Base-by-base conservation (phyloP, 2,113 vertebrate genomes). In the Ictalurus punctatus region DNA sequence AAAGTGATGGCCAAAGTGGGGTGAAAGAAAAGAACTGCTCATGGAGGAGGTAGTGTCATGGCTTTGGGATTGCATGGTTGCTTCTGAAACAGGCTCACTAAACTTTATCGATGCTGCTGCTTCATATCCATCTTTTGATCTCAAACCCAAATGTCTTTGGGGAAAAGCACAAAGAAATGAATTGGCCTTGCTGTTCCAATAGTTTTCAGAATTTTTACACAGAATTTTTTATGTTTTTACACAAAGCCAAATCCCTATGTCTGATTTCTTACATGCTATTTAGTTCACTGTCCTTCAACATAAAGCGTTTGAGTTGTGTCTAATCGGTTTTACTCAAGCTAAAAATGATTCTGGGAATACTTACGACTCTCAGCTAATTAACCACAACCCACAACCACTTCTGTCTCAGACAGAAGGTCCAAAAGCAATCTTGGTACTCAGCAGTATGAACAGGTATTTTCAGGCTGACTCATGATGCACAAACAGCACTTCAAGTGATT, bases 401-500 rank as follows among this genome's bases (percentile, higher is more conserved):
- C 44, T 65, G 34, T 52, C 40, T 65, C 34, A 52, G 40, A 17
- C 61, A 67, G 61, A 69, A 82, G 30, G n/a, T 56, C 61, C 40
- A 4, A 52, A n/a, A 61, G 59, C 52, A 48, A 37, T 12, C 48
- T 56, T 71, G 12, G 58, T 65, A 44, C 71, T 78, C 74, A 65
- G 7, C 25, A 12, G 10, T 81, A 58, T 73, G n/a, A 58, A 54
- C 19, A 61, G 13, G 19, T 74, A 74, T 59, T 25, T 48, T 58
- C 21, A 71, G 61, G 1, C 61, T 83, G 86, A 73, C 79, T 88
- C 34, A 83, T 56, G 80, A 37, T 17, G 67, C 40, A 69, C 23
- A 30, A 27, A 59, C 19, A 79, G 71, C 54, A 58, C 73, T 73
- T 59, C 52, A 7, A 37, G 3, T 25, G 21, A 86, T 86, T 86